Base-by-base conservation (phyloP, 1,140 invertebrate genomes). In the Lordiphosa stackelbergi region DNA sequence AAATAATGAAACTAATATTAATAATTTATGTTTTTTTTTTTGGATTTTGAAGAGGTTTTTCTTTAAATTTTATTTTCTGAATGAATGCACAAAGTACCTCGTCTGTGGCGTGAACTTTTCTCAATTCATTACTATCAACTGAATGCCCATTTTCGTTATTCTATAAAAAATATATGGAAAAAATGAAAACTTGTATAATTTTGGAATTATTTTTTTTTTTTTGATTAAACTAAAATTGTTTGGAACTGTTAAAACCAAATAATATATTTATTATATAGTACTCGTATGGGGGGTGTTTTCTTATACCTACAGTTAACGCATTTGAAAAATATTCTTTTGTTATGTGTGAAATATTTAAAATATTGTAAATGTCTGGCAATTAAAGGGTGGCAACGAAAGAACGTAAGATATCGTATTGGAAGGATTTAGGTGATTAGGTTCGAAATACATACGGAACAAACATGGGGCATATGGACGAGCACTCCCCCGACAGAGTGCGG, bases 401-500 rank as follows among this genome's bases (percentile, higher is more conserved):
- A 69, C 59, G 53, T 65, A 77, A 77, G 36, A 56, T 16, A 49
- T 46, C 24, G 24, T 37, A 49, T 36, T 79, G 42, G 22, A 48
- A 34, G 36, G n/a, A 9, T 45, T 7, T n/a, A 12, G 45, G 54
- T 36, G 16, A 40, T 37, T 40, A 54, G 56, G 42, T 42, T 53
- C 60, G 38, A 55, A 78, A 87, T 88, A 89, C 89, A 88, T 89
- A 89, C 88, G 87, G 87, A 90, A 92, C 92, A 90, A 89, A 95
- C 95, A 90, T 96, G 94, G 66, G 95, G 95, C 95, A 96, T 95
- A 83, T 96, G 94, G 72, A 95, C 94, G 61, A 96, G 90, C 57
- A 95, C 94, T 52, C 94, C 94, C 62, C 94, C 94, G 45, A 96
- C 92, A 2, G 93, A 93, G 87, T 93, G 92, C 38, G 91, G 90